Evolutionary conservation across 2,888 invertebrate species (phyloP).

Genomic region (Ernsta delagoae): DNA sequence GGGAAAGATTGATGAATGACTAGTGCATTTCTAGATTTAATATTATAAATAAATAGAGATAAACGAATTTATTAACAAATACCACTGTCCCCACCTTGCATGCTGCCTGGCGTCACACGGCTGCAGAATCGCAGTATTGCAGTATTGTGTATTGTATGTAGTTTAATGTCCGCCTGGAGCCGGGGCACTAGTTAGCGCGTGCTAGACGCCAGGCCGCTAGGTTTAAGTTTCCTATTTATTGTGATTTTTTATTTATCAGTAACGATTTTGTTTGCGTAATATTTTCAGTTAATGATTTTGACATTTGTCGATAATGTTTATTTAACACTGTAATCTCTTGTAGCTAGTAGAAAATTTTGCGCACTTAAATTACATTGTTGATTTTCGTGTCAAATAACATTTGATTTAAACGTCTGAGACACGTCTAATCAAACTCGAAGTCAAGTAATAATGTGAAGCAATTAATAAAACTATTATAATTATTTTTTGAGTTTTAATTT

Average conservation of each 20-base stretch:
- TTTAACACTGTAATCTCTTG: constrained; percentile 36
- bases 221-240: constrained; percentile 50
- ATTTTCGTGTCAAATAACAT: constrained; percentile 32
- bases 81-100: not conserved
- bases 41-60: constrained; percentile 21
- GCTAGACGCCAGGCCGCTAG: constrained; percentile 7
- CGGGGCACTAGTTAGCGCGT: not conserved
- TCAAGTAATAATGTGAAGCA: constrained; percentile 40
- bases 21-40: constrained; percentile 30
- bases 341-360: constrained; percentile 42
- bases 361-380: constrained; percentile 41
- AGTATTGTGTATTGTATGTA: not conserved
- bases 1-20: not conserved
- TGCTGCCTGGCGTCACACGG: constrained; percentile 5
- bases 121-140: not conserved
- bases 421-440: constrained; percentile 8
- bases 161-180: not conserved
- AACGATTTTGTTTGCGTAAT: constrained; percentile 29
- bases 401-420: constrained; percentile 39
- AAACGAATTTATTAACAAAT: constrained; percentile 24
- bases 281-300: constrained; percentile 17
- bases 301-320: constrained; percentile 28
- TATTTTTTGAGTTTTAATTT: too few relatives aligned
- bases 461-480: not conserved
- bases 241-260: constrained; percentile 40